A percentile compares a stretch with the other conserved stretches of the same genome.
Conservation (phyloP, 2,888 invertebrate genomes). For the Elysia crispata region DNA sequence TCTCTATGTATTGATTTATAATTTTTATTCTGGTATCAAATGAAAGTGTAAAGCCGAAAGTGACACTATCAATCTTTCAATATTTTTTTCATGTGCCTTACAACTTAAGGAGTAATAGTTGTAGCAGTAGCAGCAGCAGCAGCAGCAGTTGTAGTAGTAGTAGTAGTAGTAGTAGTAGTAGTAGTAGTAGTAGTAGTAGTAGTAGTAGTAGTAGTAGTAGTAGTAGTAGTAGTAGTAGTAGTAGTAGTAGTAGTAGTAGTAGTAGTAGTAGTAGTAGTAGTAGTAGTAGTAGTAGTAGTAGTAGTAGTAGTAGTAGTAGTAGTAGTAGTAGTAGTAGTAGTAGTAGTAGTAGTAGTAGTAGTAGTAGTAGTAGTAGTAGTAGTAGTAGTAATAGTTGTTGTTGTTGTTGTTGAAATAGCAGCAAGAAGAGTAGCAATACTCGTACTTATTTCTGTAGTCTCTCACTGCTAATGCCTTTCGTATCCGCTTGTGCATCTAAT, state of each 20-base stretch:
- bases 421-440: no score
- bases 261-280: constrained; percentile 28
- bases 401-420: no score
- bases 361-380: constrained; percentile 28
- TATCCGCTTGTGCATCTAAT: no score
- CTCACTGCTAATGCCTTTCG: no score
- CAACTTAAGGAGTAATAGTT: no score
- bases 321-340: constrained; percentile 26
- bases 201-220: constrained; percentile 28
- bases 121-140: no score
- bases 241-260: constrained; percentile 21
- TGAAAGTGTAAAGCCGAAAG: no score
- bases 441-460: no score
- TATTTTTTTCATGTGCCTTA: neutral
- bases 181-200: constrained; percentile 23
- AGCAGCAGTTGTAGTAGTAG: constrained; percentile 19
- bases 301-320: constrained; percentile 23
- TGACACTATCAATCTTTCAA: no score
- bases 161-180: constrained; percentile 24
- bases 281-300: constrained; percentile 28
- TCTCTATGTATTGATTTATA: no score
- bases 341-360: constrained; percentile 28
- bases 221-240: constrained; percentile 18
- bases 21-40: no score
- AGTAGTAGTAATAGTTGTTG: no score